Percentiles rank a stretch among this genome's conserved stretches.
Conservation (phyloP, 1,140 invertebrate genomes). For the Chironomus tepperi region DNA sequence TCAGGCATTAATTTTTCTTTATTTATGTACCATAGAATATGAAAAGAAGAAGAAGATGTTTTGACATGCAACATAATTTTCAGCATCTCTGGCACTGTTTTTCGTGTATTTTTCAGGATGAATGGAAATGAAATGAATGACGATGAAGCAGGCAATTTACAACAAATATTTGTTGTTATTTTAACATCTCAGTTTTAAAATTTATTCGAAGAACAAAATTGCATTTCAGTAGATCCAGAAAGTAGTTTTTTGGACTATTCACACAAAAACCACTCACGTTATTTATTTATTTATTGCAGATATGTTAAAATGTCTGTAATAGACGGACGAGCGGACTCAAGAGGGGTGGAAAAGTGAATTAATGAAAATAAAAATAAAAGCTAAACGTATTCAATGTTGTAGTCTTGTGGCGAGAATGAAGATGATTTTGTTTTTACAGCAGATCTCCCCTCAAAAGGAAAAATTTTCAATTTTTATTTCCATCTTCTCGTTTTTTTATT, state of each 20-base stretch:
- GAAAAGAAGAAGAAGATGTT: no score
- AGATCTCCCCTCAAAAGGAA: background rate
- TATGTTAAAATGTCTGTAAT: background rate
- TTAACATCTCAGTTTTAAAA: background rate
- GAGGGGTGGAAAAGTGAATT: background rate
- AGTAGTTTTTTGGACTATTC: background rate
- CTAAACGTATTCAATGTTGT: background rate
- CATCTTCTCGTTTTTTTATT: no score
- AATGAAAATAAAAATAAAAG: background rate
- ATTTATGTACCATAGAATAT: no score
- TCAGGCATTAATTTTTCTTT: background rate
- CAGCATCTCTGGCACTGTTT: no score
- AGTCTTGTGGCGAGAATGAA: background rate
- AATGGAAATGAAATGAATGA: background rate
- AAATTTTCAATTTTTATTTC: no score
- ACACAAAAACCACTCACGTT: background rate
- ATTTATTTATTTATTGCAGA: conserved; percentile 9
- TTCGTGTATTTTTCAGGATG: background rate
- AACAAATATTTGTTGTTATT: background rate
- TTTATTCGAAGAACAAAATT: conserved; percentile 2
- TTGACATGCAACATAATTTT: background rate
- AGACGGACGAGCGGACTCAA: background rate
- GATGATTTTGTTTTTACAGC: background rate
- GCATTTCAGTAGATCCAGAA: background rate
- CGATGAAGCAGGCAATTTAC: background rate